Base-by-base conservation (phyloP, 2,113 vertebrate species). In the Macheiramphus alcinus region DNA sequence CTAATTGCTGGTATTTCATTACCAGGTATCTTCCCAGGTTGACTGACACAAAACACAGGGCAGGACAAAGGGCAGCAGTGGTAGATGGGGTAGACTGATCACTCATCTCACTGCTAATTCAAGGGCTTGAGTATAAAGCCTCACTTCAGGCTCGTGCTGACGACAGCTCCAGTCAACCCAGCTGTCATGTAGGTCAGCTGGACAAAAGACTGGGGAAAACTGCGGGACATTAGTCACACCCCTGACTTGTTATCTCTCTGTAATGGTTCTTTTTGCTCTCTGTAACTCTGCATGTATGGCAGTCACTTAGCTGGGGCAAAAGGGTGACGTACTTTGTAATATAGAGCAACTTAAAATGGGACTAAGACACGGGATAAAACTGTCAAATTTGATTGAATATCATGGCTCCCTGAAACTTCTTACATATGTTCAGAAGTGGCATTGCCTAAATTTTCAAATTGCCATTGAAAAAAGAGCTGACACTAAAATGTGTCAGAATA, bases 1-100 rank as follows among this genome's bases (percentile, higher is more conserved):
- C 65, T 94, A 94, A 97, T 75, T 93, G 83, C 58, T 58, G 78
- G 62, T 68, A 34, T 97, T 93, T 82, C 6, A 6, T 96, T 91
- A 93, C 93, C 87, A 65, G 56, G 40, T 40, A 29, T 48, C 61
- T 56, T 59, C 86, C 61, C 48, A 55, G 65, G 19, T 0, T 68
- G 72, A 55, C 63, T 61, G 76, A 79, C 72, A 94, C 43, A 52
- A 63, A 74, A 79, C 84, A 67, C n/a, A 19, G 8, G 23, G 61
- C 53, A 85, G 56, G 58, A 92, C 79, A 94, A 94, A 95, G 42
- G 76, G 85, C 43, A 66, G 52, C 58, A 36, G 50, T 8, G 45
- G 53, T 9, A 32, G 78, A 68, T 34, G 36, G 40, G 32, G 34
- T 2, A 25, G 61, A 34, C 0, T 34, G 78, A 94, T 96, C 90